Percentiles rank a stretch among this genome's conserved stretches.
Conservation (phyloP, 2,113 vertebrate species). For the Protobothrops mucrosquamatus region DNA sequence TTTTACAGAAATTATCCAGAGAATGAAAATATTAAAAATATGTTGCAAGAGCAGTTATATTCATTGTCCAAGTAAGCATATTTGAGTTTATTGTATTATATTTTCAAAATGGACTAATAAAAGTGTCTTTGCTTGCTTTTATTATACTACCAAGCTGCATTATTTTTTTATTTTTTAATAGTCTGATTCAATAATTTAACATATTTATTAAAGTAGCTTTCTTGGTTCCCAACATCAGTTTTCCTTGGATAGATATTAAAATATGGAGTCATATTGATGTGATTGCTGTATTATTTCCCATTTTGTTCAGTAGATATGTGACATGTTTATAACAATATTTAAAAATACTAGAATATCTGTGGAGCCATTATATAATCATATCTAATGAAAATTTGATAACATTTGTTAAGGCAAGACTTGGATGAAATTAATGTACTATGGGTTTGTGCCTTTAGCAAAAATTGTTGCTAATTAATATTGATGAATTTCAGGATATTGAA, state of each 20-base stretch:
- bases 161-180: neutral
- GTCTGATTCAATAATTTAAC: neutral
- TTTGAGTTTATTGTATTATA: neutral
- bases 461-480: neutral
- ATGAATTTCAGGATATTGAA: neutral
- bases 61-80: constrained; percentile 92
- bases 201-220: neutral
- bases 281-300: neutral
- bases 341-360: neutral
- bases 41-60: constrained; percentile 94
- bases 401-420: neutral
- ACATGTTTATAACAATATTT: neutral
- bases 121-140: neutral
- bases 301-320: neutral
- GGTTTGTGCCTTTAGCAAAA: neutral
- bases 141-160: neutral
- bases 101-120: neutral
- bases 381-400: neutral
- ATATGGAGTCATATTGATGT: neutral
- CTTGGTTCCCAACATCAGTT: neutral
- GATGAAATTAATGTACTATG: neutral
- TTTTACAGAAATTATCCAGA: constrained; percentile 86
- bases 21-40: constrained; percentile 86
- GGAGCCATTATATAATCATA: neutral
- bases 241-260: neutral